Conservation (phyloP, 2,888 invertebrate species). For the Drosophila melanocephala region DNA sequence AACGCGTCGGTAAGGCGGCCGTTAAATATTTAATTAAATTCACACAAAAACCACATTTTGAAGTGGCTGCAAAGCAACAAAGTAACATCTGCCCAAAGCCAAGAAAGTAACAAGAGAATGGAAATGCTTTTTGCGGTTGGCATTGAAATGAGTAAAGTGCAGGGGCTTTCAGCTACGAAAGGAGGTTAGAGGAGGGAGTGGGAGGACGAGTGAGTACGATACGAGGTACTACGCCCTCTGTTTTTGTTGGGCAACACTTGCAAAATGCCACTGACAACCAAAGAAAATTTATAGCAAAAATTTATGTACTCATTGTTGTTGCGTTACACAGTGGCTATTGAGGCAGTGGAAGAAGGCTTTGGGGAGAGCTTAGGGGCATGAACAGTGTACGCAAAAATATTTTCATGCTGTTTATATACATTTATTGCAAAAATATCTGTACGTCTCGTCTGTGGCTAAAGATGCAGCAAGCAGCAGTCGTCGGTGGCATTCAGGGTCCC, state of each 20-base stretch:
- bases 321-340: slow-evolving; percentile 9
- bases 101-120: slow-evolving; percentile 64
- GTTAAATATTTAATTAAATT: slow-evolving; percentile 79
- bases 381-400: slow-evolving; percentile 72
- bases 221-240: slow-evolving; percentile 30
- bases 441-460: slow-evolving; percentile 32
- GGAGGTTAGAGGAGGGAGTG: not conserved
- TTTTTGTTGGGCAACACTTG: slow-evolving; percentile 58
- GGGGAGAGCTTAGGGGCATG: slow-evolving; percentile 4
- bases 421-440: slow-evolving; percentile 78
- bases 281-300: slow-evolving; percentile 80
- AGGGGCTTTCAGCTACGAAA: not conserved
- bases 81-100: slow-evolving; percentile 43
- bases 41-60: slow-evolving; percentile 68
- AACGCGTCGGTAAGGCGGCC: slow-evolving; percentile 11
- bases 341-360: not conserved
- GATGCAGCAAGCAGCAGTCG: slow-evolving; percentile 31
- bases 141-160: slow-evolving; percentile 72
- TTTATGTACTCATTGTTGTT: slow-evolving; percentile 67
- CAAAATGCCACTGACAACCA: slow-evolving; percentile 80
- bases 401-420: slow-evolving; percentile 77
- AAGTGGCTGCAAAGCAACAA: slow-evolving; percentile 33
- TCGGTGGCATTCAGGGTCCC: slow-evolving; percentile 32
- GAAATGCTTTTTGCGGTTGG: slow-evolving; percentile 78
- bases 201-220: not conserved